Conservation (phyloP, 2,113 vertebrate species). For the Triplophysa siluroides region DNA sequence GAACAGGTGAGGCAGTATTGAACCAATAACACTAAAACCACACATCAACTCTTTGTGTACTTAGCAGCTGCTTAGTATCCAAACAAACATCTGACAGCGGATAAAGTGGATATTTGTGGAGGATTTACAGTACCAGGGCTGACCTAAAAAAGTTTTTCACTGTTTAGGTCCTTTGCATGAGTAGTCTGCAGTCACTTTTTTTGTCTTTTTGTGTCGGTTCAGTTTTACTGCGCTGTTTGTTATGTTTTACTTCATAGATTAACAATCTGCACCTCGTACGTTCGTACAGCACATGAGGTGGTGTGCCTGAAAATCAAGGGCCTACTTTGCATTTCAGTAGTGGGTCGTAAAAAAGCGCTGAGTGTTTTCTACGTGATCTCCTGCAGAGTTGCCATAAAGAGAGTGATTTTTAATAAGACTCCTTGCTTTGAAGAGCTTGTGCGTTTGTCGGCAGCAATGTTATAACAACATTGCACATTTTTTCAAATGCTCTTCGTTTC, state of each 20-base stretch:
- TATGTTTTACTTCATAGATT: not conserved
- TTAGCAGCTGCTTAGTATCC: constrained; percentile 11
- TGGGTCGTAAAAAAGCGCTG: not conserved
- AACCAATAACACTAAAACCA: constrained; percentile 58
- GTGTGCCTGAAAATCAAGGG: not conserved
- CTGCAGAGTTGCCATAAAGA: constrained; percentile 21
- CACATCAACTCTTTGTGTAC: not conserved
- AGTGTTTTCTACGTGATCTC: constrained; percentile 38
- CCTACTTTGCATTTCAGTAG: not conserved
- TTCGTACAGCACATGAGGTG: not conserved
- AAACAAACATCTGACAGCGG: constrained; percentile 1
- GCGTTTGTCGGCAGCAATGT: constrained; percentile 55
- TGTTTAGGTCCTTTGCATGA: not conserved
- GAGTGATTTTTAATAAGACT: constrained; percentile 61
- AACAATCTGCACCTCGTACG: not conserved
- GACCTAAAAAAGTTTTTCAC: not conserved
- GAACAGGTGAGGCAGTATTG: constrained; percentile 73
- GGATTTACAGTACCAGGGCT: constrained; percentile 10
- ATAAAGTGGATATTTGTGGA: not conserved
- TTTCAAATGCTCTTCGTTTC: constrained; percentile 71
- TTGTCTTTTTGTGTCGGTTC: not conserved
- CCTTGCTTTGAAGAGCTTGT: constrained; percentile 67
- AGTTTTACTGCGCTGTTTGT: not conserved
- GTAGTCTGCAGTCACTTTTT: not conserved
- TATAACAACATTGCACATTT: constrained; percentile 62